Base-by-base conservation (phyloP, 2,113 vertebrate species). In the Pelecanoides urinatrix region DNA sequence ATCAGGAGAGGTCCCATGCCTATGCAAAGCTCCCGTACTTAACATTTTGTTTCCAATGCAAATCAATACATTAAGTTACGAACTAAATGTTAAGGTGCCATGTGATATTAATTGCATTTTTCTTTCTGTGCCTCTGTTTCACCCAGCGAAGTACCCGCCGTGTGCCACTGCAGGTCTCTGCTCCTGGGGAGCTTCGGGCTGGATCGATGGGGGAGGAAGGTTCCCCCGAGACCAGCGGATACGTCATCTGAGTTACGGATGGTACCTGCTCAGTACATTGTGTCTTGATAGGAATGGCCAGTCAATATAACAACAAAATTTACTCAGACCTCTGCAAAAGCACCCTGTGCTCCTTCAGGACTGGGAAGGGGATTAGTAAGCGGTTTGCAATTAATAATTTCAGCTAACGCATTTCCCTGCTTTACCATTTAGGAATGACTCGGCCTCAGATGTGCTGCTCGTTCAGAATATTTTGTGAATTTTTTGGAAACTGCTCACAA, bases 31-130 rank as follows among this genome's bases (percentile, higher is more conserved):
- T 95, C 81, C 68, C 8, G 1, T 8, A 36, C 56, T 95, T 90
- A 85, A 83, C 77, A 78, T 80, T 79, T 65, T 70, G 66, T 59
- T 95, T 88, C 81, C 89, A 73, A 96, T 95, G 95, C 92, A 97
- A 97, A 97, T 95, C 81, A 70, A 70, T 93, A 72, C 73, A 45
- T 62, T 38, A 47, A 55, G 52, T 47, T 63, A 76, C 2, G 5
- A 76, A 45, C 77, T 25, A 40, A 63, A 70, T 50, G 49, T 8
- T 34, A 50, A 76, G 42, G 58, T 82, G 59, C 55, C 11, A 1
- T 65, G 55, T 42, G 91, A 63, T 70, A 85, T 40, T 36, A 56
- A 59, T 25, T 23, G 66, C 16, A 10, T 76, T 86, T 81, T 45
- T 21, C 47, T 59, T 47, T 45, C 73, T 70, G 29, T 49, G 42